Percentiles rank a stretch among this genome's conserved stretches.
These are phyloP conservation scores for Orycteropus afer DNA, from an alignment of 2,113 vertebrate genomes.

Conservation along the genomic window DNA sequence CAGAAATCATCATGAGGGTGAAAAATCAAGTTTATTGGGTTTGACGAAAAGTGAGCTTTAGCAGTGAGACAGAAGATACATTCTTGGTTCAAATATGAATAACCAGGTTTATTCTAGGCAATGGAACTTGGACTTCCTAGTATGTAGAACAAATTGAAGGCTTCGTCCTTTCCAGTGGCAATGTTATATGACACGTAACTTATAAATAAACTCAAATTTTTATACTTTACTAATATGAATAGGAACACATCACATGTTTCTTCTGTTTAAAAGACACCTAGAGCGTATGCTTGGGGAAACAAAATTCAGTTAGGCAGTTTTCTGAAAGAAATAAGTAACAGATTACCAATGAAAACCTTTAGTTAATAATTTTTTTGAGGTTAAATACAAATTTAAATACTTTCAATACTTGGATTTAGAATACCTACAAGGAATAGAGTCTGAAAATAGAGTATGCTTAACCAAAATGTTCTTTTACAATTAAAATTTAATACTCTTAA, in stretches of 20 bases:
- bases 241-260: not conserved
- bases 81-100: not conserved
- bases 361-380: not conserved
- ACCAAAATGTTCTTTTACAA: not conserved
- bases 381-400: not conserved
- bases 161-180: not conserved
- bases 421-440: not conserved
- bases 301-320: not conserved
- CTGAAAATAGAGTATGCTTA: not conserved
- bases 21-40: not conserved
- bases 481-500: not conserved
- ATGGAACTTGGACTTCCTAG: not conserved
- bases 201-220: not conserved
- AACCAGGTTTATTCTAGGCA: not conserved
- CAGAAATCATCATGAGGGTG: not conserved
- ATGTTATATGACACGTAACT: not conserved
- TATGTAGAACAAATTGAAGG: not conserved
- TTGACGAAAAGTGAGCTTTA: not conserved
- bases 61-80: not conserved
- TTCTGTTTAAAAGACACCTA: not conserved
- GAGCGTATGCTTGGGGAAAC: not conserved
- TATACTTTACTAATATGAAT: not conserved
- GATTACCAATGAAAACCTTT: not conserved
- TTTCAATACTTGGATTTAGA: not conserved
- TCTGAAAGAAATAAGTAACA: not conserved